These are phyloP conservation scores for Theocolax elegans DNA, from an alignment of 1,140 invertebrate species.

Conservation along the genomic window DNA sequence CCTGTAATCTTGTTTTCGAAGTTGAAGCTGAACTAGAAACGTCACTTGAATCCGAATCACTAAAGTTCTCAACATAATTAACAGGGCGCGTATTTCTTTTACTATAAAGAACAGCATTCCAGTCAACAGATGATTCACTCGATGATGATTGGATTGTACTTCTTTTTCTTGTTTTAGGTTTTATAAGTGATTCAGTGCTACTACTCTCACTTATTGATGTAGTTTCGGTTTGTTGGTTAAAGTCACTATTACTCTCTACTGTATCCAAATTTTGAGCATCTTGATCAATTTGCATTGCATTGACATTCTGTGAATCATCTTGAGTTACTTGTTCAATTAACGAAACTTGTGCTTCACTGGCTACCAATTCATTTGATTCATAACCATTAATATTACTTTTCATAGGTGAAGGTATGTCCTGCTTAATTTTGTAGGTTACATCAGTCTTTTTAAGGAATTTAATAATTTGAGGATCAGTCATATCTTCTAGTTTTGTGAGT, in stretches of 20 bases:
- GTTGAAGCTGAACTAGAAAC: background rate
- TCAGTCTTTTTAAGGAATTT: conserved; percentile 8
- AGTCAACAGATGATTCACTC: conserved; percentile 7
- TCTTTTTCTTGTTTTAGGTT: background rate
- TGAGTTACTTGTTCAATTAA: background rate
- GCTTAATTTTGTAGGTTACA: background rate
- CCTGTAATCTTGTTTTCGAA: conserved; percentile 2
- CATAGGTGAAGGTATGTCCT: background rate
- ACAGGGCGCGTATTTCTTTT: conserved; percentile 22
- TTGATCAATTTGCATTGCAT: background rate
- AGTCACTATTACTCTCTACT: background rate
- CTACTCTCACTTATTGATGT: background rate
- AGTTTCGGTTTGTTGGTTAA: too few relatives aligned
- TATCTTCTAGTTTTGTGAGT: conserved; percentile 30
- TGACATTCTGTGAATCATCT: background rate
- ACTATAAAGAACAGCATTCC: background rate
- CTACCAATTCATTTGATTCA: background rate
- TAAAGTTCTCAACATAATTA: conserved; percentile 25
- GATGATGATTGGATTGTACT: background rate
- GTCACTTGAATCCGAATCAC: conserved; percentile 3
- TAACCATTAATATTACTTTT: background rate
- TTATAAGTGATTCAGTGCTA: background rate
- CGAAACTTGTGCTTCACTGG: background rate
- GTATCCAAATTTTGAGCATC: too few relatives aligned
- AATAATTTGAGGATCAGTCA: conserved; percentile 8